These are phyloP conservation scores for Cassiopea andromeda DNA, from an alignment of 30 jellyfish, hydroid and myxozoan species.

Conservation along the genomic window DNA sequence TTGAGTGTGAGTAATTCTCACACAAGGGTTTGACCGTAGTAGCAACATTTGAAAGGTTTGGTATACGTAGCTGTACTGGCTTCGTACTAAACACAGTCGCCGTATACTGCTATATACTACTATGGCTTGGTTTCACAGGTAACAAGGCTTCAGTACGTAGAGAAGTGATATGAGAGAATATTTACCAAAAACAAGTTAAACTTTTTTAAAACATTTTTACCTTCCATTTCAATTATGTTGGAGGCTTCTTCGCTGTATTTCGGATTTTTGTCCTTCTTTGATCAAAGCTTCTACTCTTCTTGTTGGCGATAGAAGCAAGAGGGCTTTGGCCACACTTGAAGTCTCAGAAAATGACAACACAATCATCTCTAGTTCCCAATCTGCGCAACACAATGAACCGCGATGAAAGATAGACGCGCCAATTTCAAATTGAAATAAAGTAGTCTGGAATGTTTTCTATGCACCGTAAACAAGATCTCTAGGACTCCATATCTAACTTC, in stretches of 20 bases:
- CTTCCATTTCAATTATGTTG: constrained; percentile 24
- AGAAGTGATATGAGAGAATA: background rate
- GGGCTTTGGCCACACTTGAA: constrained; percentile 77
- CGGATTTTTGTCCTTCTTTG: constrained; percentile 18
- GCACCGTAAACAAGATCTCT: no score
- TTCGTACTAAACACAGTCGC: background rate
- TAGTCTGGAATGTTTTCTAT: no score
- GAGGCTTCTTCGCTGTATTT: constrained; percentile 8
- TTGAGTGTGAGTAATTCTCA: constrained; percentile 13
- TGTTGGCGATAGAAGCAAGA: constrained; percentile 58
- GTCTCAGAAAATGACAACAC: constrained; percentile 51
- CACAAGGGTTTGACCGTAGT: constrained; percentile 67
- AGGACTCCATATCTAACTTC: no score
- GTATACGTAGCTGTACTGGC: constrained; percentile 40
- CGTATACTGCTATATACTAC: constrained; percentile 16
- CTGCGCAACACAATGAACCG: constrained; percentile 17
- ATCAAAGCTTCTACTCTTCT: constrained; percentile 26
- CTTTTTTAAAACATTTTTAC: background rate
- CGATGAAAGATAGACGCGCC: constrained; percentile 29
- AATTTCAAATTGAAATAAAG: background rate
- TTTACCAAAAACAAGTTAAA: background rate
- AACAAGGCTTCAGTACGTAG: constrained; percentile 64
- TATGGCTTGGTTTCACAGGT: background rate
- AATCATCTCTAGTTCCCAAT: constrained; percentile 49
- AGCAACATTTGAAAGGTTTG: constrained; percentile 33